These are phyloP conservation scores for Tenthredo amoena DNA, from an alignment of 2,888 invertebrate species.

Conservation along the genomic window DNA sequence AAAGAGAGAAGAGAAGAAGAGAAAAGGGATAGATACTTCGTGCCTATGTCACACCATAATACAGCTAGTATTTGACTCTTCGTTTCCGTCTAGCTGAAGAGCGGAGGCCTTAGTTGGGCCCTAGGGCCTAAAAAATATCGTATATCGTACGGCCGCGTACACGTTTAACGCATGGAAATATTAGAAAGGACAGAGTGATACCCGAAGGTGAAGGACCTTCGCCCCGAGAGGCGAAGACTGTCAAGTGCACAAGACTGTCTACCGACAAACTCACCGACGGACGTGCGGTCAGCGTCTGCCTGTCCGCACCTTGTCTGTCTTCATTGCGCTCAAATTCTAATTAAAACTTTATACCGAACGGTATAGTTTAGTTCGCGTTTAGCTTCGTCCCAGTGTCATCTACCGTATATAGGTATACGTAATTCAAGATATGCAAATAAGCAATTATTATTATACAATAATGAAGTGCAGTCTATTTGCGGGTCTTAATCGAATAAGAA, in stretches of 20 bases:
- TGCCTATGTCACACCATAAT: slow-evolving; percentile 6
- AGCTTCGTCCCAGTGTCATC: background rate
- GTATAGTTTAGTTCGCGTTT: slow-evolving; percentile 21
- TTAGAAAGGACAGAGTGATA: slow-evolving; percentile 68
- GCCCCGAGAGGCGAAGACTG: slow-evolving; percentile 61
- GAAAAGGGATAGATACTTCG: slow-evolving; percentile 21
- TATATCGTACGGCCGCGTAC: slow-evolving; percentile 47
- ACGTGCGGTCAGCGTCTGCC: slow-evolving; percentile 59
- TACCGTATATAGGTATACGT: background rate
- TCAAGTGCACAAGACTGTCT: slow-evolving; percentile 58
- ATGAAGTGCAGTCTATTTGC: background rate
- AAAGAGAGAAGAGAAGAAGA: background rate
- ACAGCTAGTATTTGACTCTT: slow-evolving; percentile 7
- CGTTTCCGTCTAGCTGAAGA: slow-evolving; percentile 37
- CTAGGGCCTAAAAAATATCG: slow-evolving; percentile 52
- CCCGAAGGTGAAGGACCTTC: slow-evolving; percentile 67
- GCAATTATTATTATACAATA: background rate
- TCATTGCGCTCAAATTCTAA: slow-evolving; percentile 60
- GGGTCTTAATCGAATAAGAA: background rate
- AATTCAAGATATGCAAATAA: background rate
- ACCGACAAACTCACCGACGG: slow-evolving; percentile 53
- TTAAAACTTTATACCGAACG: slow-evolving; percentile 56
- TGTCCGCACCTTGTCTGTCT: slow-evolving; percentile 60
- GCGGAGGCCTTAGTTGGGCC: slow-evolving; percentile 49
- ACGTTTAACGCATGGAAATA: slow-evolving; percentile 58